These are phyloP conservation scores for Aurelia coerulea DNA, from an alignment of 30 jellyfish, hydroid and myxozoan genomes.

Conservation along the genomic window DNA sequence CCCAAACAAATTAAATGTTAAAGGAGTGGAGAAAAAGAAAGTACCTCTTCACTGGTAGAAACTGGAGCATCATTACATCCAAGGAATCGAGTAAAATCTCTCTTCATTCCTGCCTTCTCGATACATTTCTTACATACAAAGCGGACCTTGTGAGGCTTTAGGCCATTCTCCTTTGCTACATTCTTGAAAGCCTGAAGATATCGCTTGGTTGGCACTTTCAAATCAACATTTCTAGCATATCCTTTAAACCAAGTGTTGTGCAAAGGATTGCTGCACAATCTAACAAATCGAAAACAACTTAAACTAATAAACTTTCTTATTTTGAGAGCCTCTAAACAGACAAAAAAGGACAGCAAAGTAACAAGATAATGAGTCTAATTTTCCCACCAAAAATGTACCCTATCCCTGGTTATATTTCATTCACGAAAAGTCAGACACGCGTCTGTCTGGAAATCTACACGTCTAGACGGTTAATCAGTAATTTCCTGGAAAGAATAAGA, in stretches of 20 bases:
- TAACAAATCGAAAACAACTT: background rate
- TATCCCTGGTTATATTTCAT: no score
- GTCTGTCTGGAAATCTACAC: no score
- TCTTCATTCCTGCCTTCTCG: no score
- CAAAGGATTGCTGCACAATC: slow-evolving; percentile 29
- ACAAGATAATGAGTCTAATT: background rate
- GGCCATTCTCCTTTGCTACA: slow-evolving; percentile 32
- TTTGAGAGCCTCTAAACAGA: background rate
- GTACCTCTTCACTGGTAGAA: no score
- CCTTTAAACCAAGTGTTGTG: slow-evolving; percentile 10
- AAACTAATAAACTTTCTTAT: background rate
- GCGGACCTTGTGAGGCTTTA: background rate
- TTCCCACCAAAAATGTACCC: no score
- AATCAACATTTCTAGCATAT: slow-evolving; percentile 1
- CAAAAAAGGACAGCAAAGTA: background rate
- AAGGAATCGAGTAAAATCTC: no score
- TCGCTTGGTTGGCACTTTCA: background rate
- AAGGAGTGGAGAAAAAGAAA: no score
- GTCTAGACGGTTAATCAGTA: no score
- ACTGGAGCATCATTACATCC: no score
- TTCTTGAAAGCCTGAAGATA: slow-evolving; percentile 28
- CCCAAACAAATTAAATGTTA: no score
- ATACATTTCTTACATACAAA: background rate
- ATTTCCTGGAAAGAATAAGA: no score
- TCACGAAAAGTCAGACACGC: no score